Base-by-base conservation (phyloP, 92 coral and sea anemone genomes). In the Palythoa grandiflora region DNA sequence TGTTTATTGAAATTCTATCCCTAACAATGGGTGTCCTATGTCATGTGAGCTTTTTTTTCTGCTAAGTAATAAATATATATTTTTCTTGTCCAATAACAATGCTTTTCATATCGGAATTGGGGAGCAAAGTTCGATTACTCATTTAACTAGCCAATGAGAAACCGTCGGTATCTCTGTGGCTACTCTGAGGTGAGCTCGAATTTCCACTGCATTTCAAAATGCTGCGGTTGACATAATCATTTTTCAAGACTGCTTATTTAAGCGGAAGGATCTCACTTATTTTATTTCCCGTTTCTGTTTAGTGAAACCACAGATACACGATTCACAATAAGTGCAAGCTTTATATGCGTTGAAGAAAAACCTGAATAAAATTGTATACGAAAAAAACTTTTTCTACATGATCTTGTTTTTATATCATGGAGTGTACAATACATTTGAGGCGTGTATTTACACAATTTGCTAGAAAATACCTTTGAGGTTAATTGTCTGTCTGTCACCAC, bases 1-100 rank as follows among this genome's bases (percentile, higher is more conserved):
- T 81, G 40, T 81, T 63, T 81, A 81, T 65, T 66, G 86, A 81
- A 81, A 81, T 51, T 63, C 47, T 39, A 81, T 37, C 86, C 75
- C 19, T 35, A 81, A 48, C 86, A 48, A 81, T 81, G 6, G 86
- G 86, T 21, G 63, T 81, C 60, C 61, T 2, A 19, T 39, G 61
- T 47, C 75, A 81, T 81, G 75, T 47, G 86, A 81, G 39, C 8
- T 44, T 66, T 60, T 38, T 61, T 76, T 38, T 60, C 12, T 50
- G 71, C 37, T 19, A 15, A 50, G 35, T 79, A 28, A 60, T 10
- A 79, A 79, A 15, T 12, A 65, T 9, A 47, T 0, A 0, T 28
- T 28, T 28, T 28, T 28, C 6, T 6, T 15, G 47, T 6, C 75
- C 57, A 81, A 68, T 68, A 75, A 66, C 59, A 66, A 13, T 13